These are phyloP conservation scores for Hetaerina titia DNA, from an alignment of 2,888 invertebrate genomes.

Conservation along the genomic window DNA sequence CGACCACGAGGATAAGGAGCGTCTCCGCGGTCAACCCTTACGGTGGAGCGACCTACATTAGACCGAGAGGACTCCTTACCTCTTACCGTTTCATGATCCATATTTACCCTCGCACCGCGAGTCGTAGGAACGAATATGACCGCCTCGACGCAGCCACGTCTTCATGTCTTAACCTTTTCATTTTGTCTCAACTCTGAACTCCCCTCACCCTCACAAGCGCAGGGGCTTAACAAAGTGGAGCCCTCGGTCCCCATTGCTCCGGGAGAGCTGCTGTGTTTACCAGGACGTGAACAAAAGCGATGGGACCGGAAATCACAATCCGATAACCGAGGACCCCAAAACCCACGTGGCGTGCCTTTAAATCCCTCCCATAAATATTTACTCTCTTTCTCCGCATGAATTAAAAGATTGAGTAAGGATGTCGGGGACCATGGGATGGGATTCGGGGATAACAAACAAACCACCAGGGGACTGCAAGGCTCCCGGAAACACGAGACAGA, in stretches of 20 bases:
- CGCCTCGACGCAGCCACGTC: not conserved
- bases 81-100: not conserved
- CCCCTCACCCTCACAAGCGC: not conserved
- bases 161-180: not conserved
- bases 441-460: not conserved
- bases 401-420: not conserved
- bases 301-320: constrained; percentile 47
- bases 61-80: not conserved
- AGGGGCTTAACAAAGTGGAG: not conserved
- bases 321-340: constrained; percentile 20
- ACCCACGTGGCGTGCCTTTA: not conserved
- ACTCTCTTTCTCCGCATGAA: not conserved
- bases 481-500: not conserved
- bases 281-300: constrained; percentile 15
- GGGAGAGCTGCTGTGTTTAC: constrained; percentile 22
- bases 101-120: not conserved
- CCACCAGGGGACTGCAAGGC: not conserved
- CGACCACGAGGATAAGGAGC: not conserved
- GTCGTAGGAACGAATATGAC: constrained; percentile 28
- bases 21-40: not conserved
- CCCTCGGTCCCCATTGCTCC: not conserved
- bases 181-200: not conserved
- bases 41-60: constrained; percentile 32
- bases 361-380: not conserved
- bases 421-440: not conserved